Base-by-base conservation (phyloP, 2,888 invertebrate species). In the Hecatera dysodea region DNA sequence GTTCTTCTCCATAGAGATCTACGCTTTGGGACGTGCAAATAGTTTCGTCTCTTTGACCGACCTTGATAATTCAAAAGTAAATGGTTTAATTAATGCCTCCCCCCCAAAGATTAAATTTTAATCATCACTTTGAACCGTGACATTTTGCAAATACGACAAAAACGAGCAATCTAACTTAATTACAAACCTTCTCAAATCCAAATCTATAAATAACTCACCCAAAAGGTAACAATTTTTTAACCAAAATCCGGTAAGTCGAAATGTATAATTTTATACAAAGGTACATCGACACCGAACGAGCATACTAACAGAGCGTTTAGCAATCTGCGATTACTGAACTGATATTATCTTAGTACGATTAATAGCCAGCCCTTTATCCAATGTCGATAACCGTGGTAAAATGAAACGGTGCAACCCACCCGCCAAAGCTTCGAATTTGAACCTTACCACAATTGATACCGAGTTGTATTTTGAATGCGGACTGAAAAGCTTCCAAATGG, bases 331-430 rank as follows among this genome's bases (percentile, higher is more conserved):
- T 94, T 94, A 94, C 94, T 86, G 90, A 90, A 89, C 91, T 91
- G 94, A 94, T 94, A 93, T 94, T 94, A 94, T 94, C 94, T 90
- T 87, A 84, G 86, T 86, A 91, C 93, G 94, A 94, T 94, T 94
- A 94, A 95, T 95, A 93, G 90, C 85, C 80, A 88, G 90, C 93
- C 94, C 93, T 94, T 93, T 94, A 94, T 94, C 94, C 94, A 92
- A 93, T 90, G 93, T 92, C 93, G 92, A 92, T 90, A 89, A 84
- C 84, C 76, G 68, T 67, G 74, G 69, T 81, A 67, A 62, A 63
- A 75, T 80, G 66, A 86, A 92, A 92, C 86, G 87, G 72, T 85
- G 67, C 84, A 90, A 87, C 80, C 71, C 70, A 61, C 62, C 29
- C n/a, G 24, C 17, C 12, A 36, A 56, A 72, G 22, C 80, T 86